These are phyloP conservation scores for Girardinichthys multiradiatus DNA, from an alignment of 2,113 vertebrate species.

Conservation along the genomic window DNA sequence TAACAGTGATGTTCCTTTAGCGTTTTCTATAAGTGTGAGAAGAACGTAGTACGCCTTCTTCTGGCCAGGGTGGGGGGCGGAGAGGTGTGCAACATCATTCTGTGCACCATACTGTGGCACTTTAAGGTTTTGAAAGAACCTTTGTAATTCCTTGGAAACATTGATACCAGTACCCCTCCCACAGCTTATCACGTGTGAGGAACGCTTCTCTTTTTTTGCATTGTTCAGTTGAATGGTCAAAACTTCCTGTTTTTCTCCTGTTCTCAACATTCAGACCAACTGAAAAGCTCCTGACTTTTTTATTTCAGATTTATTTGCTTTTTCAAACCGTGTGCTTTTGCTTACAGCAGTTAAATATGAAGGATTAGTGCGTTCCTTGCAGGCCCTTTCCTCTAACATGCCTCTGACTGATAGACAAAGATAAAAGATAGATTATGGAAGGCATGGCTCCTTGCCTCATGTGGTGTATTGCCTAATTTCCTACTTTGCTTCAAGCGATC, in stretches of 20 bases:
- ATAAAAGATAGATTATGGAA: neutral
- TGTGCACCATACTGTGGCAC: no score
- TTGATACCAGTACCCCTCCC: neutral
- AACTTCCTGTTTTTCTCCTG: neutral
- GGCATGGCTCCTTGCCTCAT: neutral
- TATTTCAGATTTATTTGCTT: neutral
- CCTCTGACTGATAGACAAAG: neutral
- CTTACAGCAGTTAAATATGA: neutral
- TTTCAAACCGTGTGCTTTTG: neutral
- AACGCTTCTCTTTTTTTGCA: neutral
- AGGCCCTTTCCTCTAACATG: neutral
- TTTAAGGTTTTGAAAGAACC: neutral
- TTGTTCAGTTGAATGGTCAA: neutral
- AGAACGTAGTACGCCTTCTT: no score
- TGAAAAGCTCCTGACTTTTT: neutral
- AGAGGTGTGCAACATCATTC: no score
- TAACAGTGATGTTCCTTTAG: neutral
- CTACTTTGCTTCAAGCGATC: constrained; percentile 43
- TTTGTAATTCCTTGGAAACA: no score
- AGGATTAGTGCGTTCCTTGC: neutral
- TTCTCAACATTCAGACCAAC: neutral
- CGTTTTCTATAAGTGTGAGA: no score
- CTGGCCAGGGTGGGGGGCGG: no score
- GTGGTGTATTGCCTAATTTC: constrained; percentile 45
- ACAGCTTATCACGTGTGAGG: neutral